Base-by-base conservation (phyloP, 2,888 invertebrate species). In the Acanthosepion esculentum region DNA sequence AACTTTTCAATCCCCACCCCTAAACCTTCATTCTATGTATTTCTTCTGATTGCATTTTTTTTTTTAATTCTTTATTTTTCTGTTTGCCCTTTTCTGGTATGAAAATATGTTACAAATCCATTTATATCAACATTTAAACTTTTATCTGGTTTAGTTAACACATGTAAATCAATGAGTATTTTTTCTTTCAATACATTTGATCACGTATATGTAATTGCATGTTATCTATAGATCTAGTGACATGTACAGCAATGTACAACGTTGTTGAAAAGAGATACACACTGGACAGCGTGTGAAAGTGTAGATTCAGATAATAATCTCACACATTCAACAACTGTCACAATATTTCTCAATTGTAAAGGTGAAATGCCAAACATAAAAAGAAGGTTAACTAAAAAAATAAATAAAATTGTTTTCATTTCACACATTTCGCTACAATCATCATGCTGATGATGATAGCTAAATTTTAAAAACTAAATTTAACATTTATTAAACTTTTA, bases 391-490 rank as follows among this genome's bases (percentile, higher is more conserved):
- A n/a, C 10, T 33, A 23, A 4, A n/a, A 59, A 78, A 78, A 78
- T 78, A 78, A 78, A 78, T 78, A 78, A 78, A 78, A 33, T n/a
- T 78, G 78, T 78, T 78, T 78, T 78, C 78, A 78, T 78, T 78
- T 78, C n/a, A 78, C 78, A 78, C 12, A 78, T 33, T 78, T 33
- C 33, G 33, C n/a, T n/a, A 78, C 78, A 33, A 78, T 78, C n/a
- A 33, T n/a, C n/a, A n/a, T n/a, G n/a, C n/a, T n/a, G 3, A 10
- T n/a, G n/a, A n/a, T 78, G 33, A 78, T 12, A 15, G 33, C 18
- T 78, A n/a, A 78, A 78, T 18, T 78, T 78, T 12, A 78, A 33
- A 78, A 78, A 78, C 12, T 15, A 12, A 78, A n/a, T n/a, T n/a
- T 78, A 15, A n/a, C 15, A 78, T n/a, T 12, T 15, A 29, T 23